Percentiles rank a stretch among this genome's conserved stretches.
Evolutionary conservation across 2,797 vertebrate genomes (phyloP).

Genomic region (Carcharodon carcharias): DNA sequence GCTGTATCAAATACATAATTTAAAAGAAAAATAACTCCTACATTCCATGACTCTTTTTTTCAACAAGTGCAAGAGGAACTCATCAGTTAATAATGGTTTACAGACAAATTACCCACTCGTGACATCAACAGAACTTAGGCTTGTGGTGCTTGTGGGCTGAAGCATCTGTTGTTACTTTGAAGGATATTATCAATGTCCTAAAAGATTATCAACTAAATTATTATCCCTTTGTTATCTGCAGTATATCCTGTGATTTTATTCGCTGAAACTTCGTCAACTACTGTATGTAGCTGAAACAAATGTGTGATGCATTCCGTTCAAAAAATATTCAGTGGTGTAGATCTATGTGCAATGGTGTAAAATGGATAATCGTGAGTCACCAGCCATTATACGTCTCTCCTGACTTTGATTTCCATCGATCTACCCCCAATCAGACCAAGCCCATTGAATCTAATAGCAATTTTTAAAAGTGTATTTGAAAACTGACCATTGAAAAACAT

Average conservation of each 20-base stretch:
- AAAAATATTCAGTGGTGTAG: not conserved
- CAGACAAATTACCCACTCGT: conserved; percentile 19
- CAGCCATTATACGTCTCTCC: not conserved
- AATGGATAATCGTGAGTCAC: not conserved
- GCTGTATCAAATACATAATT: not conserved
- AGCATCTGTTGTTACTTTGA: conserved; percentile 27
- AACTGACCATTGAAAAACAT: not conserved
- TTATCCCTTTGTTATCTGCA: not conserved
- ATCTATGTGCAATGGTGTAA: not conserved
- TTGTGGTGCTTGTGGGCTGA: conserved; percentile 22
- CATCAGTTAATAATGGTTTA: conserved; percentile 33
- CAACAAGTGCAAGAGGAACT: conserved; percentile 10
- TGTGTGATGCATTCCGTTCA: not conserved
- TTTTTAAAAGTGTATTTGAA: not conserved
- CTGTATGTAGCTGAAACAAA: not conserved
- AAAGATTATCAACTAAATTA: conserved; percentile 22
- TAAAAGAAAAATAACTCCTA: not conserved
- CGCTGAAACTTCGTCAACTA: not conserved
- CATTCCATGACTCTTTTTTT: not conserved
- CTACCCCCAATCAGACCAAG: not conserved
- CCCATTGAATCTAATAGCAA: not conserved
- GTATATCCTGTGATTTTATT: not conserved
- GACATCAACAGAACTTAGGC: conserved; percentile 12
- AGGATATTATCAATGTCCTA: conserved; percentile 6
- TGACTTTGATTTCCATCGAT: not conserved